Evolutionary conservation across 2,797 vertebrate species (phyloP), one percentile per base, ranked within the genome.

Genomic region (Simalia tracyae): DNA sequence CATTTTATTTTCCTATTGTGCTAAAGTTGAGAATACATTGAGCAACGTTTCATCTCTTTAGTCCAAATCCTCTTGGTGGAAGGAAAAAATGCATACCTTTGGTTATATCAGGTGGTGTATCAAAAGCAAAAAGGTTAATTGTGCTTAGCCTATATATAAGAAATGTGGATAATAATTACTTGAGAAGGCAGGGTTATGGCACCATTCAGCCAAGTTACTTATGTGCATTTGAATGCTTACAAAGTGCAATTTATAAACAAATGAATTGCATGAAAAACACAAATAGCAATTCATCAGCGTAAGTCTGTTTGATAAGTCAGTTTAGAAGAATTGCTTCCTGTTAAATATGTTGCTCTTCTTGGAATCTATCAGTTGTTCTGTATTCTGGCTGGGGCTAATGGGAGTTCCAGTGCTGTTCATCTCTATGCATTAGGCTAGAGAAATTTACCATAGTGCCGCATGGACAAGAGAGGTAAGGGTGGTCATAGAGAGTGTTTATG

Each of bases 221-320:
- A 59, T 85, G 24, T 86, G 9, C 72, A 59, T 85, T 86, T 46
- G 26, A 42, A 8, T 68, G 36, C 31, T 89, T 12, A 59, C 22
- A 66, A 57, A 93, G 2, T 90, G 46, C 36, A 46, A 89, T 63
- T 17, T 92, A 89, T 84, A 90, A 87, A 87, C 0, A 86, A 42
- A 59, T 63, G 24, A 19, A 31, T 14, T 60, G 2, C 22, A 59
- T 42, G 60, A 85, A 42, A 86, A 31, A 56, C 31, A 50, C 50
- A 89, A 36, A 50, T 72, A 50, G 24, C 19, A 63, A n/a, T 89
- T 92, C 19, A 59, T n/a, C 56, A 17, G 7, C 4, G 50, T 54
- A 24, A 57, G 57, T 88, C 90, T 22, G 4, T 68, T 0, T 60
- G 89, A 66, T 72, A n/a, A 19, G 81, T 94, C 36, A 42, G 66